phyloP scores from a whole-genome alignment of 2,888 invertebrate genomes.

The Laspeyria flexula region DNA sequence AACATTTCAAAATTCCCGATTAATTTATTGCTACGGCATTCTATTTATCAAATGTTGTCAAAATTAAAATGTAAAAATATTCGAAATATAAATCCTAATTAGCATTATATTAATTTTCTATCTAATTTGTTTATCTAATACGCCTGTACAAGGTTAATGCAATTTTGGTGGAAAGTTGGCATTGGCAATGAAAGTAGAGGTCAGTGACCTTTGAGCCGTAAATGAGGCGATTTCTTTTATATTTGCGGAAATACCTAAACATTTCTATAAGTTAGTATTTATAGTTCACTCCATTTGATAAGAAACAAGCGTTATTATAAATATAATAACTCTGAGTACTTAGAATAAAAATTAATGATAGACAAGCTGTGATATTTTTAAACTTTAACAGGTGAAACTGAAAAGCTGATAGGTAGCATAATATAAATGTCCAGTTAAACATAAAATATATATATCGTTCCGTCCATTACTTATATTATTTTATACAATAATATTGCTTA shows the following conservation, averaged over 20 bases:
- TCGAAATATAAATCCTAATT: neutral
- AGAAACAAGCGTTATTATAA: too few species aligned
- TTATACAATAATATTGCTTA: too few species aligned
- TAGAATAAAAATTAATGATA: too few species aligned
- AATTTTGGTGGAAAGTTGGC: constrained; percentile 32
- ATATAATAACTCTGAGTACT: too few species aligned
- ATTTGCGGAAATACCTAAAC: constrained; percentile 3
- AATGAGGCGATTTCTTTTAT: constrained; percentile 20
- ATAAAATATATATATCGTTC: too few species aligned
- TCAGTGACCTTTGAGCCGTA: constrained; percentile 23
- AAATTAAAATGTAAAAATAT: neutral
- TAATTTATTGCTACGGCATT: neutral
- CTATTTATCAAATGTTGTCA: neutral
- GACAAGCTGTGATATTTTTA: too few species aligned
- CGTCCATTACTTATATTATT: too few species aligned
- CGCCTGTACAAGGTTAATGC: constrained; percentile 9
- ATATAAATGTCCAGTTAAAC: too few species aligned
- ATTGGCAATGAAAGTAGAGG: constrained; percentile 47
- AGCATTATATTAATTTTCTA: neutral
- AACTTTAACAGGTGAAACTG: too few species aligned
- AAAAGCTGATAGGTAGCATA: too few species aligned
- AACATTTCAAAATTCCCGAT: neutral
- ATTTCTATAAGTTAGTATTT: too few species aligned
- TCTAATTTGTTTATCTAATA: neutral
- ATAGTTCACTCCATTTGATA: too few species aligned